A percentile compares a stretch with the other conserved stretches of the same genome.
These are phyloP conservation scores for Phrynosoma platyrhinos DNA, from an alignment of 2,113 vertebrate species.

Conservation along the genomic window DNA sequence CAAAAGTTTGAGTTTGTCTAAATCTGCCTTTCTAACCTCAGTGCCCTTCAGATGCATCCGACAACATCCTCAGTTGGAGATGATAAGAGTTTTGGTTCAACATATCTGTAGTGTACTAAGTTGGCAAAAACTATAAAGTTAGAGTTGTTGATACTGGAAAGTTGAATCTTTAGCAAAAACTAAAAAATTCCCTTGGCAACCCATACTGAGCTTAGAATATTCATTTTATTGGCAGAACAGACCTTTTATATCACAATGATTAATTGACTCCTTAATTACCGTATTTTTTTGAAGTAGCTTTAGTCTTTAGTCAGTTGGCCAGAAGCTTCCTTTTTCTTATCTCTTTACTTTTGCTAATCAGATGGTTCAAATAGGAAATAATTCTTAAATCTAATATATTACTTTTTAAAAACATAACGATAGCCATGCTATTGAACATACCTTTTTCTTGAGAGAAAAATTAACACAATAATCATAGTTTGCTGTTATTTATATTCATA, in stretches of 20 bases:
- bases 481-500: neutral
- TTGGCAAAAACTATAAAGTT: too few relatives aligned
- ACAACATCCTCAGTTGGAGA: too few relatives aligned
- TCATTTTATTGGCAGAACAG: too few relatives aligned
- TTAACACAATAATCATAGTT: neutral
- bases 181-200: too few relatives aligned
- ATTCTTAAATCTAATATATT: neutral
- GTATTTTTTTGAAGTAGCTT: neutral
- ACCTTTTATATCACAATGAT: neutral
- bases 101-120: too few relatives aligned
- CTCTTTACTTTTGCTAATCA: neutral
- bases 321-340: neutral
- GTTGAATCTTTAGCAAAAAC: too few relatives aligned
- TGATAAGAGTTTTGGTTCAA: too few relatives aligned
- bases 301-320: too few relatives aligned
- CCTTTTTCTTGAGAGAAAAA: neutral
- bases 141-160: too few relatives aligned
- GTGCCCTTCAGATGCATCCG: neutral
- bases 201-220: too few relatives aligned
- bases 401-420: neutral
- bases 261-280: constrained; percentile 3
- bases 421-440: neutral
- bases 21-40: neutral
- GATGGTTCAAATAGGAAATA: neutral
- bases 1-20: neutral